Base-by-base conservation (phyloP, 2,797 vertebrate species). In the Somateria mollissima region DNA sequence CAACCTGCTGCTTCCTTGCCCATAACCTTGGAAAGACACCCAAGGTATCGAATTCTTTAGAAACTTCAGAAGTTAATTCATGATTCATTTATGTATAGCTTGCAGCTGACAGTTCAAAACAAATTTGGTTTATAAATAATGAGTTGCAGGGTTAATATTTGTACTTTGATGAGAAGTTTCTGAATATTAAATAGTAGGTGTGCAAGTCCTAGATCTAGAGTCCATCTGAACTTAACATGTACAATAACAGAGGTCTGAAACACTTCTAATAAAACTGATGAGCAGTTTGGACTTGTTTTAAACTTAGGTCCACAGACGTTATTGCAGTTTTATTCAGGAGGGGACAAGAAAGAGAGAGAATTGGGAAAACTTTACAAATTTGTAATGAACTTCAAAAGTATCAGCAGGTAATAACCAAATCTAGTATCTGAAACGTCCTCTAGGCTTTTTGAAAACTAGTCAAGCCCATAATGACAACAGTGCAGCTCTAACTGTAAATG, bases 171-270 rank as follows among this genome's bases (percentile, higher is more conserved):
- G 79, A 86, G 60, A 74, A 67, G 28, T 80, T 74, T 87, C 71
- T 92, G 81, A 89, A 89, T 93, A 89, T 90, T 84, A 83, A 91
- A 47, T 51, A 32, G 3, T 4, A 21, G 45, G 45, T 1, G 0
- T 76, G 30, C 51, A 57, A 84, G 25, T 94, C 60, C 34, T 53
- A 57, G 49, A 77, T 87, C 28, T 61, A 12, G 21, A 84, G 27
- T 77, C 61, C 67, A 78, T 96, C 95, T 93, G 93, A 97, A 93
- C 64, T 92, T 70, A 11, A 49, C 22, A 8, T 12, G 57, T 51
- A 15, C 81, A 57, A 3, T 71, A 77, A 60, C 1, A 8, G 24
- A 61, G 43, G 43, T 83, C 28, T 90, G 74, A 96, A 87, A 95
- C 75, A 28, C 61, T 71, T 39, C 13, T 14, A n/a, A 22, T 76